phyloP scores from a whole-genome alignment of 2,797 vertebrate species.

The Podarcis siculus region DNA sequence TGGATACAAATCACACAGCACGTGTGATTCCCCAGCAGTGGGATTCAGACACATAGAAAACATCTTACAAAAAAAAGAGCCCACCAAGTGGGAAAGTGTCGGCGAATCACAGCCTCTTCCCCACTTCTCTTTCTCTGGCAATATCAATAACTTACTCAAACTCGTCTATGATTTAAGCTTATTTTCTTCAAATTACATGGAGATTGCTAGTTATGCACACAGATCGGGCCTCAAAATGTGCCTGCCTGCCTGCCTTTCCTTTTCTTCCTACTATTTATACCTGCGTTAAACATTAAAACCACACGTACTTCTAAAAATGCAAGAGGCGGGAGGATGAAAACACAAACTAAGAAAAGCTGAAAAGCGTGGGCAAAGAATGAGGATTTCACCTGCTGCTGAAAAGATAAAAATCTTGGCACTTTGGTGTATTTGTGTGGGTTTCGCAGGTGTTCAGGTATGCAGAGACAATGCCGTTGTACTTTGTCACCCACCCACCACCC shows the following conservation, averaged over 20 bases:
- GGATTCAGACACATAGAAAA: neutral
- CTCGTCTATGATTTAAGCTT: neutral
- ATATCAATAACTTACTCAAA: neutral
- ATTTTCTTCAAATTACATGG: neutral
- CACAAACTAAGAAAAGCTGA: too few relatives aligned
- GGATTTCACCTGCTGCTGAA: too few relatives aligned
- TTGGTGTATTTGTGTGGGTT: neutral
- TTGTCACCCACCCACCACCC: too few relatives aligned
- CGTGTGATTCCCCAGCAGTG: neutral
- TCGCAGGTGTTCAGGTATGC: neutral
- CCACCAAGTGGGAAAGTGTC: neutral
- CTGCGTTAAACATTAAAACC: too few relatives aligned
- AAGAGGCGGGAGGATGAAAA: too few relatives aligned
- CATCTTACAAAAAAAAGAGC: neutral
- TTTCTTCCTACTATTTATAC: too few relatives aligned
- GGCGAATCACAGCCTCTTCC: neutral
- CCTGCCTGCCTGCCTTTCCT: too few relatives aligned
- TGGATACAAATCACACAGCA: neutral
- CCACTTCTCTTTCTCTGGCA: neutral
- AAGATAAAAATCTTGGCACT: neutral
- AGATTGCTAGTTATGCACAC: neutral
- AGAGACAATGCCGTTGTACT: too few relatives aligned
- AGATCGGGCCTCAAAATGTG: neutral
- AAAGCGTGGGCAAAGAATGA: neutral
- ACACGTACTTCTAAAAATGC: too few relatives aligned